phyloP scores from a whole-genome alignment of 2,888 invertebrate species.

The Acleris laterana region DNA sequence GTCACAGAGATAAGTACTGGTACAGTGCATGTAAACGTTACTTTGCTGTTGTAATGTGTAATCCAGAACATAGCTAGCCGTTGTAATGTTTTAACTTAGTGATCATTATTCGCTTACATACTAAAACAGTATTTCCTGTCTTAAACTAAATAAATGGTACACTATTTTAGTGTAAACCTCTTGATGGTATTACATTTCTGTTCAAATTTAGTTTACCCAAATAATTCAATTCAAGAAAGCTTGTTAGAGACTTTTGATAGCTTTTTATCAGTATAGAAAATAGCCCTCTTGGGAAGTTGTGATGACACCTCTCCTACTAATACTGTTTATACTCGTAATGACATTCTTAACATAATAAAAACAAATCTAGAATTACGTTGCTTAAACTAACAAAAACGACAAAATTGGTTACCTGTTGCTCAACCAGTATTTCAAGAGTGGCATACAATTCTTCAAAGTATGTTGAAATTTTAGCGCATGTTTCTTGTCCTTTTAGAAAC shows the following conservation, averaged over 20 bases:
- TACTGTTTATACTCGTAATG: background rate
- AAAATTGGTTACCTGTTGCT: conserved; percentile 35
- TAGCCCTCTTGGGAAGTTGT: too few species aligned
- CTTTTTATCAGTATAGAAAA: too few species aligned
- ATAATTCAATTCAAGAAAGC: too few species aligned
- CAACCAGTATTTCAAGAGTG: conserved; percentile 33
- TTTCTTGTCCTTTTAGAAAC: conserved; percentile 31
- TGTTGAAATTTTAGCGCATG: conserved; percentile 13
- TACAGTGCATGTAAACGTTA: background rate
- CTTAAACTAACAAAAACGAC: conserved; percentile 32
- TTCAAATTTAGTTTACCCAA: too few species aligned
- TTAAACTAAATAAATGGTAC: background rate
- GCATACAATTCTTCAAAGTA: conserved; percentile 31
- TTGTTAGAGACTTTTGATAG: too few species aligned
- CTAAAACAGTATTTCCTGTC: background rate
- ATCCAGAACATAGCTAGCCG: background rate
- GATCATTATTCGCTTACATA: background rate
- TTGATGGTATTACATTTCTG: too few species aligned
- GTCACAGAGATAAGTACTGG: background rate
- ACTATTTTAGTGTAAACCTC: background rate
- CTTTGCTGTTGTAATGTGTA: background rate
- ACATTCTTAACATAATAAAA: background rate
- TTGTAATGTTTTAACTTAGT: background rate
- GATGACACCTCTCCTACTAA: background rate
- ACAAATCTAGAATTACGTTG: conserved; percentile 5